Conservation (phyloP, 2,113 vertebrate species). For the Cyanoliseus patagonus region DNA sequence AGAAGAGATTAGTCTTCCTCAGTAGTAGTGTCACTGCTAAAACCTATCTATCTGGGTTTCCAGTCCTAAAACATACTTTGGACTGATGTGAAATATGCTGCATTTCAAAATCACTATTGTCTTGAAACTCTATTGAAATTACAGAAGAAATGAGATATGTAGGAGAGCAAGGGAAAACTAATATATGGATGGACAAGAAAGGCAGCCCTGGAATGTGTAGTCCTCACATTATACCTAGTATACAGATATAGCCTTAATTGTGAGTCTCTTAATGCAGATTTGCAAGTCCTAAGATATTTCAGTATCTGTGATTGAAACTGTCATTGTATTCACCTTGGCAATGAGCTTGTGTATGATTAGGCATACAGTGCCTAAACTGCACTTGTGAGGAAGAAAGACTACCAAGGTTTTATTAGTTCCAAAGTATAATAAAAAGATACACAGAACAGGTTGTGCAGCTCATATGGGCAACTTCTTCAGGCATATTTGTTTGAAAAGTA, state of each 20-base stretch:
- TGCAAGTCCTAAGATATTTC: not conserved
- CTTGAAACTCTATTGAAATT: not conserved
- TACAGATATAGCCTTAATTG: not conserved
- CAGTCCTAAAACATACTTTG: not conserved
- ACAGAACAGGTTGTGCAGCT: not conserved
- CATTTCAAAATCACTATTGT: not conserved
- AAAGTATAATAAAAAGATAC: constrained; percentile 7
- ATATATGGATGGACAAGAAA: not conserved
- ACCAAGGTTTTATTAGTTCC: constrained; percentile 11
- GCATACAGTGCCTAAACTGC: not conserved
- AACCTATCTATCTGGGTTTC: not conserved
- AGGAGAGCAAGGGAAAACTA: not conserved
- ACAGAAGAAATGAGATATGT: not conserved
- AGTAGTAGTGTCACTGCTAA: not conserved
- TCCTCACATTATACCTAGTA: not conserved
- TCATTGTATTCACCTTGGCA: not conserved
- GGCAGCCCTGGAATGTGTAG: not conserved
- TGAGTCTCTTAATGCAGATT: not conserved
- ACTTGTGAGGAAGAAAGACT: not conserved
- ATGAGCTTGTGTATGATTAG: not conserved
- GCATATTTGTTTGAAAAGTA: not conserved
- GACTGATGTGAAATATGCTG: not conserved
- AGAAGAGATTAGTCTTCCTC: not conserved
- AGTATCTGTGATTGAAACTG: not conserved
- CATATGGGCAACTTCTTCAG: not conserved